phyloP scores from a whole-genome alignment of 2,113 vertebrate species.

The Tragulus kanchil region DNA sequence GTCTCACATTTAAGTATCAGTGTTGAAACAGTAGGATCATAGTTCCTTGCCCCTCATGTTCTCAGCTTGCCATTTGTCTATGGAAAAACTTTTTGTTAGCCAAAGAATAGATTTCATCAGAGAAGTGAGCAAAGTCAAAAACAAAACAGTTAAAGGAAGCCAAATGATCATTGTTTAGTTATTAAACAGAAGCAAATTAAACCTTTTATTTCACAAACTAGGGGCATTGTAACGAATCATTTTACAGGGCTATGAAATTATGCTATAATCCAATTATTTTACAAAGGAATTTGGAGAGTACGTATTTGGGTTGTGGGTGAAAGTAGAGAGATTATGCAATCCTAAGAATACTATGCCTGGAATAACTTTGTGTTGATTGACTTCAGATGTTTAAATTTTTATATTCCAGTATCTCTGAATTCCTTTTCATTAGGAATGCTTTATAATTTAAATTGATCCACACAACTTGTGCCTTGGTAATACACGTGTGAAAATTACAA shows the following conservation, averaged over 20 bases:
- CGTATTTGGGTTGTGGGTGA: not conserved
- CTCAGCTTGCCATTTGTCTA: no score
- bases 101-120: no score
- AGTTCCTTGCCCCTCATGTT: no score
- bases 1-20: constrained; percentile 11
- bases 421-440: constrained; percentile 25
- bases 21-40: no score
- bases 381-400: constrained; percentile 32
- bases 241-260: constrained; percentile 50
- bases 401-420: constrained; percentile 45
- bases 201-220: constrained; percentile 65
- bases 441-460: constrained; percentile 52
- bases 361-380: constrained; percentile 58
- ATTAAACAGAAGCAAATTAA: constrained; percentile 76
- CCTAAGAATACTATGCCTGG: not conserved
- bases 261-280: constrained; percentile 66
- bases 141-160: no score
- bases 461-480: not conserved
- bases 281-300: constrained; percentile 7
- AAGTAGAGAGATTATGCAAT: not conserved
- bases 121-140: no score
- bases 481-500: constrained; percentile 13
- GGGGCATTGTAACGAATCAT: constrained; percentile 46
- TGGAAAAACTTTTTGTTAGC: no score
- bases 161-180: no score